Evolutionary conservation across 2,888 invertebrate species (phyloP).

Genomic region (Palloptera scutellata): DNA sequence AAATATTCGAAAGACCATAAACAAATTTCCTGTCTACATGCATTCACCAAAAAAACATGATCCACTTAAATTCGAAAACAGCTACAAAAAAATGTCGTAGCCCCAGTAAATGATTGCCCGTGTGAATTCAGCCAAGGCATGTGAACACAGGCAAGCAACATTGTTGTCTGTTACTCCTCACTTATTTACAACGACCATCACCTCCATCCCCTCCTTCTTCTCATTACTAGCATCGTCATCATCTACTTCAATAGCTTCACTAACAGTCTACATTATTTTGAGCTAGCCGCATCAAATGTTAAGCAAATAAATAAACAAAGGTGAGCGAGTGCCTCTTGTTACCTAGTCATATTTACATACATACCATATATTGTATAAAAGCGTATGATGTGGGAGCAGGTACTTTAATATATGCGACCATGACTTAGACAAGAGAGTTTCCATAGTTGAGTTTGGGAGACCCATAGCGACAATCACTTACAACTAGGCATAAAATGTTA

Average conservation of each 20-base stretch:
- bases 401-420: not conserved
- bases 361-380: constrained; percentile 1
- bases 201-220: not conserved
- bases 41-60: too few relatives aligned
- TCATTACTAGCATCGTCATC: not conserved
- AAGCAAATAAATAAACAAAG: constrained; percentile 22
- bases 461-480: too few relatives aligned
- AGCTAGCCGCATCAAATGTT: constrained; percentile 14
- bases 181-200: constrained; percentile 31
- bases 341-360: too few relatives aligned
- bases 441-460: too few relatives aligned
- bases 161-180: constrained; percentile 5
- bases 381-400: constrained; percentile 25
- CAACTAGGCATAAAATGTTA: too few relatives aligned
- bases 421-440: too few relatives aligned
- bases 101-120: too few relatives aligned
- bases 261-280: not conserved
- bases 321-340: not conserved
- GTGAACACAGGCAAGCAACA: constrained; percentile 2
- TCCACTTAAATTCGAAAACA: too few relatives aligned
- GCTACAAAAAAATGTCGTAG: not conserved
- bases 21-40: too few relatives aligned
- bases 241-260: not conserved
- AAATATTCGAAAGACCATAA: too few relatives aligned
- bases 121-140: not conserved